Evolutionary conservation across 2,113 vertebrate species (phyloP).

Genomic region (Ceyx cyanopectus): DNA sequence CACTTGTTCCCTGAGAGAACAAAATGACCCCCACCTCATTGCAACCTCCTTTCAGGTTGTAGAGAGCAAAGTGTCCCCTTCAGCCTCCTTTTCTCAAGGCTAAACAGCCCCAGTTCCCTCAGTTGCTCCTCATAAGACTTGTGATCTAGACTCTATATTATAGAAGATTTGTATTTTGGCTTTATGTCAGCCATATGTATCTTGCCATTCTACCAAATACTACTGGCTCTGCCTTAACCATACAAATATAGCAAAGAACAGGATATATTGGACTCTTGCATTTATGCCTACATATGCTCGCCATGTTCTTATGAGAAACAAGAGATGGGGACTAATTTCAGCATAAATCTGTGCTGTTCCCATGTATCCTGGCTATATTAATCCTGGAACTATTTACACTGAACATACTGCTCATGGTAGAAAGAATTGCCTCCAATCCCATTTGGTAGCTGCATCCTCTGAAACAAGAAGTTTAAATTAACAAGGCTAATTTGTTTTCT

Average conservation of each 20-base stretch:
- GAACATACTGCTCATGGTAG: background rate
- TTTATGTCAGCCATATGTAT: background rate
- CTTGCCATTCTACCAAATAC: background rate
- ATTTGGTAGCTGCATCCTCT: background rate
- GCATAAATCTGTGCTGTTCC: background rate
- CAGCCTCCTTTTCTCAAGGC: background rate
- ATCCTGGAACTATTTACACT: background rate
- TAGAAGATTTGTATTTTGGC: background rate
- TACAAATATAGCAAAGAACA: background rate
- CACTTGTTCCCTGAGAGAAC: background rate
- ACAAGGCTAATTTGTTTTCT: background rate
- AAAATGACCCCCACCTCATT: background rate
- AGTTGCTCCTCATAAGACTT: background rate
- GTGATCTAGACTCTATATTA: background rate
- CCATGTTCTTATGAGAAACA: background rate
- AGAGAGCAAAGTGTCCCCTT: background rate
- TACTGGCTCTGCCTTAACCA: background rate
- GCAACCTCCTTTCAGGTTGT: background rate
- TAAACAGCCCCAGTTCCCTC: background rate
- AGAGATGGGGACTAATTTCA: constrained; percentile 6
- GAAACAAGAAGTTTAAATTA: background rate
- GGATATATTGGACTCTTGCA: background rate
- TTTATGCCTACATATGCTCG: background rate
- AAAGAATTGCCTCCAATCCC: background rate
- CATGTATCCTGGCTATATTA: background rate